Conservation (phyloP, 1,140 invertebrate genomes). For the Caenorhabditis latens region DNA sequence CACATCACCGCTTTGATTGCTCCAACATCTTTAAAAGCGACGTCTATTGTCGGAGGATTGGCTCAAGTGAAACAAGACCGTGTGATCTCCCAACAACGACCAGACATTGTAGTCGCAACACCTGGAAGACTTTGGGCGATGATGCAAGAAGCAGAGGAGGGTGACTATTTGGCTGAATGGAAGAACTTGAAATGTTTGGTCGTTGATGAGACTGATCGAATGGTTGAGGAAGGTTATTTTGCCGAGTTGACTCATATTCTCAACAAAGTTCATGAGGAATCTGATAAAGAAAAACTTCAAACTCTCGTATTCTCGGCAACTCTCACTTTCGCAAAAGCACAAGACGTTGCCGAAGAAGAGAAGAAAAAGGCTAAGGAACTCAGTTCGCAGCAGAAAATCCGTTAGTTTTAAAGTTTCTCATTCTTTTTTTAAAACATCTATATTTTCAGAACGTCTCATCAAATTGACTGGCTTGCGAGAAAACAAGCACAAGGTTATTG, state of each 20-base stretch:
- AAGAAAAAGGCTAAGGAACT: slow-evolving; percentile 65
- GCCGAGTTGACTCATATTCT: slow-evolving; percentile 89
- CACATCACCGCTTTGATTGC: slow-evolving; percentile 35
- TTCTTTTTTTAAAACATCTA: background rate
- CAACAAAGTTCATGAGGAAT: slow-evolving; percentile 83
- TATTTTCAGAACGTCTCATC: slow-evolving; percentile 56
- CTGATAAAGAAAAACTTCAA: slow-evolving; percentile 82
- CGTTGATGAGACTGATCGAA: slow-evolving; percentile 98
- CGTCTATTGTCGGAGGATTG: slow-evolving; percentile 65
- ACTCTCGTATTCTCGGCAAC: slow-evolving; percentile 98
- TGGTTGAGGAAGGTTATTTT: slow-evolving; percentile 97
- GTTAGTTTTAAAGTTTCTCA: slow-evolving; percentile 61
- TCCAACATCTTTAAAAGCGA: slow-evolving; percentile 48
- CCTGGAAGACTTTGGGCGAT: slow-evolving; percentile 95
- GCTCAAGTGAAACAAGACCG: slow-evolving; percentile 87
- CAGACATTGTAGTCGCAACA: slow-evolving; percentile 95
- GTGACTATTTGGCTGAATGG: slow-evolving; percentile 78
- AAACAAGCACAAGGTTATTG: slow-evolving; percentile 89
- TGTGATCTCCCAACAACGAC: slow-evolving; percentile 83
- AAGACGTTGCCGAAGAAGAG: slow-evolving; percentile 25
- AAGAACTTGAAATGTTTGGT: slow-evolving; percentile 84
- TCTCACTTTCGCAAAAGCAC: slow-evolving; percentile 83
- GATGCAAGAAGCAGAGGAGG: slow-evolving; percentile 79
- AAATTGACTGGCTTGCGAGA: slow-evolving; percentile 59
- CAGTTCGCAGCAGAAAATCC: slow-evolving; percentile 76